Evolutionary conservation across 2,888 invertebrate species (phyloP).

Genomic region (Deilephila elpenor): DNA sequence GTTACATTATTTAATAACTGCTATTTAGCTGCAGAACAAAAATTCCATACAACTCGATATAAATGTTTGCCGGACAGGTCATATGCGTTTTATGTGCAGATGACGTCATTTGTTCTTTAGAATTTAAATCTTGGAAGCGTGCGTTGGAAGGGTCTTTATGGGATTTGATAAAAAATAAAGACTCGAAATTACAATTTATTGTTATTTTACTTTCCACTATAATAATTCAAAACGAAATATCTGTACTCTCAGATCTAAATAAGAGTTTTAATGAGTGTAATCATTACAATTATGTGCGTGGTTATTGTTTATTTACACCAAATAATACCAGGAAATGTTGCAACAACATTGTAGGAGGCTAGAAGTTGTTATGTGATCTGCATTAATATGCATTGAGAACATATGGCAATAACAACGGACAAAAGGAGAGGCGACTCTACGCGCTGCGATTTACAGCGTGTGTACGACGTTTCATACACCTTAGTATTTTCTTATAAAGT

Average conservation of each 20-base stretch:
- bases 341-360: constrained; percentile 65
- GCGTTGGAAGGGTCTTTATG: not conserved
- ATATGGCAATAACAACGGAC: constrained; percentile 52
- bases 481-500: constrained; percentile 40
- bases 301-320: constrained; percentile 48
- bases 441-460: constrained; percentile 48
- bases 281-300: not conserved
- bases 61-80: not conserved
- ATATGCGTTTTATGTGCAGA: not conserved
- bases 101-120: not conserved
- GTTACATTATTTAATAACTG: constrained; percentile 9
- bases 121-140: not conserved
- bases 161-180: not conserved
- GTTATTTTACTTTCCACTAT: too few relatives aligned
- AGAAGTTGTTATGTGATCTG: constrained; percentile 66
- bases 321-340: constrained; percentile 70
- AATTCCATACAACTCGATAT: not conserved
- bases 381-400: constrained; percentile 75
- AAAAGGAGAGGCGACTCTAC: constrained; percentile 50
- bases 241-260: too few relatives aligned
- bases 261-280: not conserved
- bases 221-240: too few relatives aligned
- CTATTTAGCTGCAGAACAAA: not conserved
- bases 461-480: constrained; percentile 50
- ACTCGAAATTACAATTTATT: too few relatives aligned